These are phyloP conservation scores for Diorhabda carinulata DNA, from an alignment of 1,140 invertebrate species.

Conservation along the genomic window DNA sequence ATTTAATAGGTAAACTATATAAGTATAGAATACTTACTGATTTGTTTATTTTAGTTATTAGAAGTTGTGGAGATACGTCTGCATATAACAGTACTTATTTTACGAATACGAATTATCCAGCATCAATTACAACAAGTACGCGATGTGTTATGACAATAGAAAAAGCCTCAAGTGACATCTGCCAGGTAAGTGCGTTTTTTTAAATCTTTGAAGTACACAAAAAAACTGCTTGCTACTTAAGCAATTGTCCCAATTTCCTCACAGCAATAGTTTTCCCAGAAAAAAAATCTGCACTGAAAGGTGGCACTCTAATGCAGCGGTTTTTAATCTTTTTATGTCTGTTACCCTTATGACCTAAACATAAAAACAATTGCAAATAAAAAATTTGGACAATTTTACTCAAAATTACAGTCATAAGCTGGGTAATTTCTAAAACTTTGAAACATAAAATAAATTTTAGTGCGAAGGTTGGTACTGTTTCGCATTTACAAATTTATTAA, in stretches of 20 bases:
- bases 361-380: too few relatives aligned
- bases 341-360: neutral
- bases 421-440: too few relatives aligned
- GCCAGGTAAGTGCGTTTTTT: slow-evolving; percentile 59
- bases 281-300: neutral
- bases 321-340: neutral
- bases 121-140: slow-evolving; percentile 60
- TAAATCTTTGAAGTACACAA: neutral
- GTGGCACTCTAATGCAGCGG: neutral
- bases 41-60: slow-evolving; percentile 55
- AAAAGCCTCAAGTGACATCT: slow-evolving; percentile 65
- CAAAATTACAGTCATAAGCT: too few relatives aligned
- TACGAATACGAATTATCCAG: slow-evolving; percentile 68
- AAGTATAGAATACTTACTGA: too few relatives aligned
- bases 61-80: slow-evolving; percentile 63
- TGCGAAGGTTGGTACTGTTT: too few relatives aligned
- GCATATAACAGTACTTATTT: slow-evolving; percentile 80
- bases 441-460: too few relatives aligned
- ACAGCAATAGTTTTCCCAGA: neutral
- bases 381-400: too few relatives aligned
- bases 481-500: too few relatives aligned
- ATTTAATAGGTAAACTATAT: too few relatives aligned
- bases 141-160: slow-evolving; percentile 66
- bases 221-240: neutral
- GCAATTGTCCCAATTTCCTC: neutral